Evolutionary conservation across 30 jellyfish, hydroid and myxozoan genomes (phyloP).

Genomic region (Aurelia aurita complex sp. Pacific): DNA sequence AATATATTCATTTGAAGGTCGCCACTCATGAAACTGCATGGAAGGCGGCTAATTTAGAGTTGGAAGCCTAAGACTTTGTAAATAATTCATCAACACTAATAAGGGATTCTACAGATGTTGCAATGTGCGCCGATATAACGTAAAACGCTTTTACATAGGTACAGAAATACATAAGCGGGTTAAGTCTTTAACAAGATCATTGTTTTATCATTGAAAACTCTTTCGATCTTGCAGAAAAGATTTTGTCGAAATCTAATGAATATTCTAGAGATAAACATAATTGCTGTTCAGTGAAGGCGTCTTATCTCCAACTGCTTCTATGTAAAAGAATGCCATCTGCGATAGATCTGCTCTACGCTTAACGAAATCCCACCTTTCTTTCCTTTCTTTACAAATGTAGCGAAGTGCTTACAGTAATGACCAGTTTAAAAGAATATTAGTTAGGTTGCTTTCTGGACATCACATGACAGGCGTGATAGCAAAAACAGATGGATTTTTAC

Average conservation of each 20-base stretch:
- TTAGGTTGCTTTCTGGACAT: conserved; percentile 23
- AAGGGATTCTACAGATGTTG: conserved; percentile 75
- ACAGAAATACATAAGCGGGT: conserved; percentile 83
- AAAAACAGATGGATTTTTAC: conserved; percentile 31
- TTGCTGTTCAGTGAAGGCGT: conserved; percentile 64
- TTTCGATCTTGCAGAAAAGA: conserved; percentile 79
- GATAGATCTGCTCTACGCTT: conserved; percentile 42
- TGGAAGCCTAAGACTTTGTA: conserved; percentile 45
- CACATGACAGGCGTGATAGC: conserved; percentile 47
- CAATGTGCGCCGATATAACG: conserved; percentile 52
- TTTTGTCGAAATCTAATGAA: conserved; percentile 76
- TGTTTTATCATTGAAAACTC: conserved; percentile 73
- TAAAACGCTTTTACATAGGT: conserved; percentile 76
- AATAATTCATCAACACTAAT: conserved; percentile 57
- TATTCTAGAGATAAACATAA: conserved; percentile 69
- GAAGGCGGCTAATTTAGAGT: conserved; percentile 56
- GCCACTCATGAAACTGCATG: conserved; percentile 7
- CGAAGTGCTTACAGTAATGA: conserved; percentile 35
- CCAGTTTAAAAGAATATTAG: conserved; percentile 48
- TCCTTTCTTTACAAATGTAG: conserved; percentile 49
- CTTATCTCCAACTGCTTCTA: conserved; percentile 59
- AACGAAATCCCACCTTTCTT: conserved; percentile 55
- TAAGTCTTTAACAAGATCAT: conserved; percentile 75
- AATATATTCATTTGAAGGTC: conserved; percentile 16
- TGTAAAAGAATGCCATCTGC: conserved; percentile 71